Conservation (phyloP, 2,797 vertebrate genomes). For the Microcaecilia unicolor region DNA sequence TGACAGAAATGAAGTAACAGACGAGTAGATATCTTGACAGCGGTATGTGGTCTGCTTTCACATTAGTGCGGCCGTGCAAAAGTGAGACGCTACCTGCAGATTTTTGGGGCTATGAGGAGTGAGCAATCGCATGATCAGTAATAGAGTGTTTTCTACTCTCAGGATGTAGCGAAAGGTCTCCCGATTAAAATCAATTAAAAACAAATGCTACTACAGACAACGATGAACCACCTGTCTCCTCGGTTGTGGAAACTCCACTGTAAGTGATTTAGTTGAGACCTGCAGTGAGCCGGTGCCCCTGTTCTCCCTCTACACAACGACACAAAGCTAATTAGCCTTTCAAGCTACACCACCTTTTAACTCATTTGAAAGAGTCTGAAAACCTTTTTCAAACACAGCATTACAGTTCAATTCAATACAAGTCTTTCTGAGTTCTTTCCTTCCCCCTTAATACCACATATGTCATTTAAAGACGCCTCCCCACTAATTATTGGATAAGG, state of each 20-base stretch:
- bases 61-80: too few relatives aligned
- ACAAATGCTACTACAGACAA: constrained; percentile 11
- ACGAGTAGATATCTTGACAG: too few relatives aligned
- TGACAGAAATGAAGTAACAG: too few relatives aligned
- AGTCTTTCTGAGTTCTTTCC: constrained; percentile 22
- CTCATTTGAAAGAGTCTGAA: constrained; percentile 4
- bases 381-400: constrained; percentile 12
- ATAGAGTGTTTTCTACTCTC: too few relatives aligned
- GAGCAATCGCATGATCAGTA: too few relatives aligned
- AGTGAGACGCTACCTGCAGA: too few relatives aligned
- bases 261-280: background rate
- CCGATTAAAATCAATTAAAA: constrained; percentile 22
- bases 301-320: constrained; percentile 3
- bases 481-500: constrained; percentile 9
- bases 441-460: constrained; percentile 28
- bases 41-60: too few relatives aligned
- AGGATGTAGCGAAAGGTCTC: background rate
- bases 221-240: constrained; percentile 8
- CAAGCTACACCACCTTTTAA: constrained; percentile 16
- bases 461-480: background rate
- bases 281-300: constrained; percentile 5
- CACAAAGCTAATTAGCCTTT: constrained; percentile 31
- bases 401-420: constrained; percentile 42
- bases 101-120: too few relatives aligned
- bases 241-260: constrained; percentile 12